Evolutionary conservation across 2,888 invertebrate genomes (phyloP).

Genomic region (Dolomedes plantarius): DNA sequence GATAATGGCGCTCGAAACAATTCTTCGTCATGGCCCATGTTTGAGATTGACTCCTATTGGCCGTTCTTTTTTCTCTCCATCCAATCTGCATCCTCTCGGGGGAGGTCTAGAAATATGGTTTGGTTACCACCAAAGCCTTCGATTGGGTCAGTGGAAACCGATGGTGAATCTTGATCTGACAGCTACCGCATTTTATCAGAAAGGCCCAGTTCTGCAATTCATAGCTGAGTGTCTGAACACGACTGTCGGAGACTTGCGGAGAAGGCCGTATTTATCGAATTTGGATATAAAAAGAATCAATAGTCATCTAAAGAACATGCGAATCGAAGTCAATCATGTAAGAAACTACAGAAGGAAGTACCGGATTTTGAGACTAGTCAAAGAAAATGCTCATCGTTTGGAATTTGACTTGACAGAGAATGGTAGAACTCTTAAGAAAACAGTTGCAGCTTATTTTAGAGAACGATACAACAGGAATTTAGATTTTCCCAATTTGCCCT

Average conservation of each 20-base stretch:
- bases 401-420: conserved; percentile 24
- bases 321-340: conserved; percentile 56
- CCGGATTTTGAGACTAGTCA: conserved; percentile 34
- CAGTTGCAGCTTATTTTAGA: conserved; percentile 64
- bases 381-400: conserved; percentile 34
- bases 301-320: conserved; percentile 78
- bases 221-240: conserved; percentile 21
- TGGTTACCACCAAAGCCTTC: conserved; percentile 71
- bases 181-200: conserved; percentile 64
- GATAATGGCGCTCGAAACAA: conserved; percentile 69
- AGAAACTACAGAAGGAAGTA: conserved; percentile 64
- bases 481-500: conserved; percentile 65
- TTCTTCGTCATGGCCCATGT: conserved; percentile 64
- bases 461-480: conserved; percentile 26
- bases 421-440: conserved; percentile 3
- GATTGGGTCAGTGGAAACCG: conserved; percentile 67
- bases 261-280: conserved; percentile 4
- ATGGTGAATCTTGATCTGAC: conserved; percentile 70
- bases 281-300: conserved; percentile 75
- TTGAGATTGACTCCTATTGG: conserved; percentile 57
- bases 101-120: conserved; percentile 71
- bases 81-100: conserved; percentile 39
- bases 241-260: not conserved
- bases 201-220: conserved; percentile 49
- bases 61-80: conserved; percentile 59